phyloP scores from a whole-genome alignment of 2,113 vertebrate species.

The Strix uralensis region DNA sequence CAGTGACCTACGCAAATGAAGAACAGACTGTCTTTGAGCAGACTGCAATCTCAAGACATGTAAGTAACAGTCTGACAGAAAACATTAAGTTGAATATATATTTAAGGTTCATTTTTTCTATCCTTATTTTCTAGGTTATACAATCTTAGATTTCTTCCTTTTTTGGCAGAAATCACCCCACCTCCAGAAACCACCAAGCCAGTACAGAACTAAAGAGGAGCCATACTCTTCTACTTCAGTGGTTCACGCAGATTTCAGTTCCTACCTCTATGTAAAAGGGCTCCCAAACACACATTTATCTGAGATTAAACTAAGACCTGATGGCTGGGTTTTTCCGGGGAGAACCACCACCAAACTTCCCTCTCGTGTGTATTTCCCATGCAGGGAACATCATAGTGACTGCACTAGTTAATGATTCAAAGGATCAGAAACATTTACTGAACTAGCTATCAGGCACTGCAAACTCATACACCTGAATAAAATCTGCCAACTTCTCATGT shows the following conservation, averaged over 20 bases:
- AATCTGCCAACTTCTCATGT: constrained; percentile 31
- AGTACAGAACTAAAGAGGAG: neutral
- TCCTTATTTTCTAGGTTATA: neutral
- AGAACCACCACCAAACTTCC: neutral
- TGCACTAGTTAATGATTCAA: neutral
- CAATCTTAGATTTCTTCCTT: neutral
- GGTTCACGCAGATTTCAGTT: neutral
- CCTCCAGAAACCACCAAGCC: neutral
- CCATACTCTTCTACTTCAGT: neutral
- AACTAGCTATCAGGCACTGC: neutral
- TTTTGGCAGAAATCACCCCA: neutral
- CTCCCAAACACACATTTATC: neutral
- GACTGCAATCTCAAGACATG: neutral
- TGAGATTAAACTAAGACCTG: neutral
- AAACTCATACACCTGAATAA: neutral
- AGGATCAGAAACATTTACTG: neutral
- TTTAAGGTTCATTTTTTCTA: neutral
- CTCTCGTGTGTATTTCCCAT: neutral
- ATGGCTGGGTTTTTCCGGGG: neutral
- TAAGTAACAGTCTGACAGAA: neutral
- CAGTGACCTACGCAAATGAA: constrained; percentile 1
- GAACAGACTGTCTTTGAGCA: neutral
- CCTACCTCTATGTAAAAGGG: neutral
- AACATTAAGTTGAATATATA: neutral
- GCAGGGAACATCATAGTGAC: neutral